Base-by-base conservation (phyloP, 2,888 invertebrate genomes). In the Melipona beecheii region DNA sequence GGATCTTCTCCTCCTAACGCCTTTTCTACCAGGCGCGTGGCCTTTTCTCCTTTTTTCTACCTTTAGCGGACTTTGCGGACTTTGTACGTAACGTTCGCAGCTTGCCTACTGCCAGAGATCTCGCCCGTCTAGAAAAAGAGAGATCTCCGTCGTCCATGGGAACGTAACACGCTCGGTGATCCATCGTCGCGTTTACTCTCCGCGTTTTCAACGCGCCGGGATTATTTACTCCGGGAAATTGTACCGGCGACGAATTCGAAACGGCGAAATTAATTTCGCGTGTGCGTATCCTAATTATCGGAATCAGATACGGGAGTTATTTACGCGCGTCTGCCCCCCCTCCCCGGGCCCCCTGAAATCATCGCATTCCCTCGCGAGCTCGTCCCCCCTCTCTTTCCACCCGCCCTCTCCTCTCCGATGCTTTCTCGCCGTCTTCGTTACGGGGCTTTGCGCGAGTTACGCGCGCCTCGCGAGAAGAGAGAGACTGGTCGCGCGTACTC, bases 401-500 rank as follows among this genome's bases (percentile, higher is more conserved):
- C 36, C 0, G 36, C 9, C 36, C 36, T 5, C 6, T 36, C 36
- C 31, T 71, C 43, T n/a, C 70, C 6, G 36, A 36, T 15, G 15
- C 36, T 52, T 52, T 73, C 31, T n/a, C 73, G 49, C 19, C 73
- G 17, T 43, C 43, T 43, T 43, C 43, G 43, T 43, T 43, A 1
- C 43, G 43, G 43, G 9, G 43, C 9, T 43, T 43, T 43, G 43
- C 43, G 43, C 43, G 43, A 43, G 43, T 43, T 43, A 43, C 43
- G 43, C 36, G 36, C 36, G 36, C 60, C 60, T 60, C 72, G 76
- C 68, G 68, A n/a, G 31, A 31, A 0, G 31, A 62, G 81, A 69
- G 76, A 83, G 70, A 65, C 83, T 81, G 81, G 81, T 81, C 83
- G 77, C 68, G 68, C 50, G 50, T 70, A 83, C 81, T 75, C 78